Base-by-base conservation (phyloP, 2,888 invertebrate species). In the Nycteola revayana region DNA sequence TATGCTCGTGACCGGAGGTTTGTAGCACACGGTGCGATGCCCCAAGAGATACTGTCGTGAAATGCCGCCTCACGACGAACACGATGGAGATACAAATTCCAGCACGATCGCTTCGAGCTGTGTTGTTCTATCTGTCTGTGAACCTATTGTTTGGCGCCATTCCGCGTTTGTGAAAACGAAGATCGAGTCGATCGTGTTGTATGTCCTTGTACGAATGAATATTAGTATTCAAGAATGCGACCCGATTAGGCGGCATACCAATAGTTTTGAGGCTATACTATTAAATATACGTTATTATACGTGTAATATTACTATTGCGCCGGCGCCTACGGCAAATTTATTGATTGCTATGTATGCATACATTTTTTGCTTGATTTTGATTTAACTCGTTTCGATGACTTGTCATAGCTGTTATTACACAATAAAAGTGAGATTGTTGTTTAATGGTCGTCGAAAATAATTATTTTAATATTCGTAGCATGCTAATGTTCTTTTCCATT, bases 1-100 rank as follows among this genome's bases (percentile, higher is more conserved):
- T 82, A 82, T 83, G 82, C 71, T 85, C 86, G 87, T 86, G 85
- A 87, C 82, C 75, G 74, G 61, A 64, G 73, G 72, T 78, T 80
- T 75, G 75, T 76, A 68, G 83, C 77, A 68, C 80, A 74, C 62
- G 58, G 52, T 58, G 60, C 51, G 86, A 85, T 86, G 84, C 72
- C 78, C 75, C 67, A 62, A 49, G 60, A 75, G 87, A 87, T 87
- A 87, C 60, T 70, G 73, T 79, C 82, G 79, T 81, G 79, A 84
- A 85, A 85, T 81, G 83, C 82, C 78, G 75, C 73, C 77, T 83
- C 85, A 86, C 86, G 85, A 86, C 75, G 61, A 54, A 62, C 77
- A 75, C 75, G 73, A 62, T 59, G 61, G 55, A 68, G 57, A 69
- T 59, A 66, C 62, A 56, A 68, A 80, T 81, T 69, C 77, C 69